These are phyloP conservation scores for Drosophila athabasca DNA, from an alignment of 1,140 invertebrate genomes.

Conservation along the genomic window DNA sequence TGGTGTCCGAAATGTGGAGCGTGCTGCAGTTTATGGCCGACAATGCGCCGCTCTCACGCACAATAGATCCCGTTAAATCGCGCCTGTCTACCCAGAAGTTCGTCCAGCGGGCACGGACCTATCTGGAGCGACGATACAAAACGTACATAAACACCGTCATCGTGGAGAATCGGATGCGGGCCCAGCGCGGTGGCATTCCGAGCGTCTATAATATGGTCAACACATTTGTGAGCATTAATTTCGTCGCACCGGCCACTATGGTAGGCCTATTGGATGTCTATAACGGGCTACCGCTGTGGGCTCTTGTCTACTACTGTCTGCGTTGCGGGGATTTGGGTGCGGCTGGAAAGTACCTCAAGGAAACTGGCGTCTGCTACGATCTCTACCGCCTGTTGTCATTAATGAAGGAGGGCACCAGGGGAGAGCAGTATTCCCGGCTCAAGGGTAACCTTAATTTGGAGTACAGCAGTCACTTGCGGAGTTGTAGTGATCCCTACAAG, in stretches of 20 bases:
- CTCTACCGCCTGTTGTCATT: conserved; percentile 58
- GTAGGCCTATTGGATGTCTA: conserved; percentile 90
- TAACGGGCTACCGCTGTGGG: conserved; percentile 89
- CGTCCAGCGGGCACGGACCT: conserved; percentile 90
- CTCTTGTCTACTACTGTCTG: conserved; percentile 95
- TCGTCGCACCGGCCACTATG: conserved; percentile 78
- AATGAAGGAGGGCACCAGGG: conserved; percentile 85
- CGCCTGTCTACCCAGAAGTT: conserved; percentile 88
- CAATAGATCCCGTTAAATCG: conserved; percentile 88
- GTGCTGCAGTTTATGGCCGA: conserved; percentile 93
- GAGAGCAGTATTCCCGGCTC: conserved; percentile 87
- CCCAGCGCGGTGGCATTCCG: conserved; percentile 92
- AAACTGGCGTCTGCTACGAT: conserved; percentile 87
- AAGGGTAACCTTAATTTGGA: conserved; percentile 90
- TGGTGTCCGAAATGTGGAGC: conserved; percentile 94
- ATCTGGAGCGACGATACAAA: conserved; percentile 93
- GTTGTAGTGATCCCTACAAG: conserved; percentile 91
- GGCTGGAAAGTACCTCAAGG: conserved; percentile 90
- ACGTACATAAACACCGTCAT: conserved; percentile 94
- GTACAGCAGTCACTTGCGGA: conserved; percentile 90
- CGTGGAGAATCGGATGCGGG: conserved; percentile 90
- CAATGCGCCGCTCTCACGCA: conserved; percentile 88
- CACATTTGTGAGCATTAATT: conserved; percentile 91
- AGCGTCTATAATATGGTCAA: conserved; percentile 92
- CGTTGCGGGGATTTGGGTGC: conserved; percentile 93